phyloP scores from a whole-genome alignment of 2,113 vertebrate genomes.

The Chroicocephalus ridibundus region DNA sequence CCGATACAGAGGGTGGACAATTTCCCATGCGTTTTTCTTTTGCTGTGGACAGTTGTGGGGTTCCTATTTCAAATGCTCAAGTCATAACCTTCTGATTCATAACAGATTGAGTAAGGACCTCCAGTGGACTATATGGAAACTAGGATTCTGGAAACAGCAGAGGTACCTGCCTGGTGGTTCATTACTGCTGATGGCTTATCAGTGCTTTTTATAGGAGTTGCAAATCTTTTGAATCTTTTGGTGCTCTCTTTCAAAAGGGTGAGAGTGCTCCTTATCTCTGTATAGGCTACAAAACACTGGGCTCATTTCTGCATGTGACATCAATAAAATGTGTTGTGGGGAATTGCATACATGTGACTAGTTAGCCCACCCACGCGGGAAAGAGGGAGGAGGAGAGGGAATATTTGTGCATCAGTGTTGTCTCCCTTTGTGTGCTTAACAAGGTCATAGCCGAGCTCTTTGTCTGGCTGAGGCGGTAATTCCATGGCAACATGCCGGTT shows the following conservation, averaged over 20 bases:
- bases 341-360: background rate
- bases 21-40: background rate
- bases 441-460: background rate
- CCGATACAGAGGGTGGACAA: background rate
- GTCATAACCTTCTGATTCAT: background rate
- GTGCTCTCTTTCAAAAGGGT: background rate
- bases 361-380: background rate
- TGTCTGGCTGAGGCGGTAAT: background rate
- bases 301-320: background rate
- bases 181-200: background rate
- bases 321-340: rapidly evolving
- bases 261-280: background rate
- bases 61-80: background rate
- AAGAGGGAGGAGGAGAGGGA: background rate
- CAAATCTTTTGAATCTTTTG: background rate
- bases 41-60: background rate
- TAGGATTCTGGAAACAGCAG: background rate
- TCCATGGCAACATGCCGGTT: background rate
- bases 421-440: background rate
- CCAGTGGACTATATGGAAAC: background rate
- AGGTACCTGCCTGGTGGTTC: background rate
- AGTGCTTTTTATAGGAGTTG: background rate
- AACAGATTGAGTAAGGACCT: background rate
- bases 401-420: background rate
- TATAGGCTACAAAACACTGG: background rate